Conservation (phyloP, 1,140 invertebrate genomes). For the Bradysia coprophila region DNA sequence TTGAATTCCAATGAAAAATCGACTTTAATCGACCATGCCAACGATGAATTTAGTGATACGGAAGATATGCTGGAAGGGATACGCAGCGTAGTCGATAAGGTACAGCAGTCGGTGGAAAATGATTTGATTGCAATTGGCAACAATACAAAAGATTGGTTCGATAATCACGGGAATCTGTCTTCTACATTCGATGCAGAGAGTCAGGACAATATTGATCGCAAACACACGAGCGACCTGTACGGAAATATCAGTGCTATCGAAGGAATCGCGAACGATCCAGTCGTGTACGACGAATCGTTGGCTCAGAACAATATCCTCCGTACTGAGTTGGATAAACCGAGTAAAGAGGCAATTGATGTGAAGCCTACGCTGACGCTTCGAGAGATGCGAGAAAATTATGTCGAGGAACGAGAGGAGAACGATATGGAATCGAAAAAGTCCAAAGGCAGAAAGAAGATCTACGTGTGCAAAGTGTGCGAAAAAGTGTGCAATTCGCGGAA, state of each 20-base stretch:
- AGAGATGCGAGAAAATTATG: neutral
- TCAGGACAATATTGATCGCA: neutral
- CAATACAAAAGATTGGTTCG: neutral
- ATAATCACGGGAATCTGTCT: neutral
- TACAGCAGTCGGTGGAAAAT: constrained; percentile 14
- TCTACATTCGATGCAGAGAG: neutral
- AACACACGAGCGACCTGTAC: too few relatives aligned
- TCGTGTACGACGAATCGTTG: too few relatives aligned
- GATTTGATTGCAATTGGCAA: constrained; percentile 19
- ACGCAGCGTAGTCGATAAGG: constrained; percentile 38
- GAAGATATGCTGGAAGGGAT: constrained; percentile 72
- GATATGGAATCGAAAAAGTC: neutral
- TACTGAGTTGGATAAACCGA: too few relatives aligned
- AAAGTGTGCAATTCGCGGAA: constrained; percentile 63
- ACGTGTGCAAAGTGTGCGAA: constrained; percentile 39
- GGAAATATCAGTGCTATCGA: too few relatives aligned
- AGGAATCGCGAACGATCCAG: too few relatives aligned
- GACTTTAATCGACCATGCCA: too few relatives aligned
- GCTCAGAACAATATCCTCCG: too few relatives aligned
- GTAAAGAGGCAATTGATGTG: neutral
- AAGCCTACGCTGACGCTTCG: neutral
- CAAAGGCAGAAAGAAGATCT: constrained; percentile 11
- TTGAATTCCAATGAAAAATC: too few relatives aligned
- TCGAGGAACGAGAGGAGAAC: constrained; percentile 11
- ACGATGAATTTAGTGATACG: constrained; percentile 56